Evolutionary conservation across 1,140 invertebrate genomes (phyloP).

Genomic region (Tribolium castaneum): DNA sequence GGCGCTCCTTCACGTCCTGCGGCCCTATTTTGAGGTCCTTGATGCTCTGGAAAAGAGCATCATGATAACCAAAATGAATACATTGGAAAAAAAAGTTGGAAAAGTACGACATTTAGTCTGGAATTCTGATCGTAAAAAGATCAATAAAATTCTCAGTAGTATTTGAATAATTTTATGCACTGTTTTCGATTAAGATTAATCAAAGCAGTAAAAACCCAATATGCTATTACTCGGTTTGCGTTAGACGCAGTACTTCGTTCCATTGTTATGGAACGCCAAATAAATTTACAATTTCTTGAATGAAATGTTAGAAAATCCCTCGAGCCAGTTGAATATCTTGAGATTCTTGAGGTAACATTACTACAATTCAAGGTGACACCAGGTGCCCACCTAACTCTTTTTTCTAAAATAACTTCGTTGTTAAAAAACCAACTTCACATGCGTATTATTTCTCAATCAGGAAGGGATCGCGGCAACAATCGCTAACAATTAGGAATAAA

Average conservation of each 20-base stretch:
- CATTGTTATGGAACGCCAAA: no score
- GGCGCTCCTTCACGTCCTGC: slow-evolving; percentile 63
- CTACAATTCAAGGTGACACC: neutral
- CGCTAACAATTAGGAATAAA: neutral
- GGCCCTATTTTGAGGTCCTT: slow-evolving; percentile 74
- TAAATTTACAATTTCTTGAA: no score
- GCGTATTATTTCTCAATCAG: neutral
- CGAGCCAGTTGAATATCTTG: no score
- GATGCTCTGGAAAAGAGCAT: slow-evolving; percentile 72
- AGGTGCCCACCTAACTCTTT: neutral
- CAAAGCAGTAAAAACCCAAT: no score
- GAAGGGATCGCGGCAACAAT: neutral
- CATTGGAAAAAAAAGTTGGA: neutral
- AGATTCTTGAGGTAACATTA: neutral
- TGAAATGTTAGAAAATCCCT: no score
- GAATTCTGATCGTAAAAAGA: neutral
- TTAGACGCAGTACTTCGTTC: no score
- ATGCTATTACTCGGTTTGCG: no score
- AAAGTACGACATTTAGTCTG: neutral
- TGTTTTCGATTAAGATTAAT: neutral
- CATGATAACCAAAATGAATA: neutral
- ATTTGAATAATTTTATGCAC: neutral
- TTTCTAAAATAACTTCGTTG: neutral
- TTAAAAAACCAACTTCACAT: neutral
- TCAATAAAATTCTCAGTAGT: neutral